Conservation (phyloP, 2,888 invertebrate species). For the Temnothorax ravouxi region DNA sequence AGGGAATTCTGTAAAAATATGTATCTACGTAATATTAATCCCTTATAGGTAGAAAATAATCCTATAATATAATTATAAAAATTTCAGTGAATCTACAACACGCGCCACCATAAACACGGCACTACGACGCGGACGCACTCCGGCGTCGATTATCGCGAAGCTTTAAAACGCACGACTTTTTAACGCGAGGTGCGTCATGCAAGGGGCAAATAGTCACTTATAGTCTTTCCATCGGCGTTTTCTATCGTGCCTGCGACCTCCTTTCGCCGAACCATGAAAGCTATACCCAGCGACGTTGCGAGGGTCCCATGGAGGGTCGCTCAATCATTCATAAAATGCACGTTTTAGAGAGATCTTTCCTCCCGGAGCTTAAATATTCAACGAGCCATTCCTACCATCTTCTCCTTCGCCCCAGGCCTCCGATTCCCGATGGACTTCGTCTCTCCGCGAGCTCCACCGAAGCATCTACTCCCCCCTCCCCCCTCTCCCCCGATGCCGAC, state of each 20-base stretch:
- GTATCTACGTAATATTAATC: not conserved
- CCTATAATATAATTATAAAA: not conserved
- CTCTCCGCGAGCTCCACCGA: constrained; percentile 45
- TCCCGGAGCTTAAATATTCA: constrained; percentile 79
- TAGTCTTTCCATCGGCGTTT: constrained; percentile 38
- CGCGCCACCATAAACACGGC: not conserved
- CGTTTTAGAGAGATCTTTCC: constrained; percentile 78
- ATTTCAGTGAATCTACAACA: not conserved
- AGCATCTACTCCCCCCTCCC: not conserved
- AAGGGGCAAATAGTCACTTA: constrained; percentile 37
- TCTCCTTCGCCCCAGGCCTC: constrained; percentile 4
- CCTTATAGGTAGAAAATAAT: not conserved
- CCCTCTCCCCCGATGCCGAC: not conserved
- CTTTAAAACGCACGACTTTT: constrained; percentile 12
- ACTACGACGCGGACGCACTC: constrained; percentile 14
- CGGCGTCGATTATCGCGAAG: not conserved
- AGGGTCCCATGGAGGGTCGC: constrained; percentile 67
- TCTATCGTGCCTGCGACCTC: constrained; percentile 47
- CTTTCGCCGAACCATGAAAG: constrained; percentile 59
- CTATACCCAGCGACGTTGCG: constrained; percentile 52
- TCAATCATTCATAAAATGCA: constrained; percentile 82
- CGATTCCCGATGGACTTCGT: constrained; percentile 44
- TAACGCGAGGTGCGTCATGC: constrained; percentile 18
- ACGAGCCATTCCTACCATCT: constrained; percentile 53
- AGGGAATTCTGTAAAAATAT: not conserved